Conservation (phyloP, 2,888 invertebrate genomes). For the Tanypteryx hageni region DNA sequence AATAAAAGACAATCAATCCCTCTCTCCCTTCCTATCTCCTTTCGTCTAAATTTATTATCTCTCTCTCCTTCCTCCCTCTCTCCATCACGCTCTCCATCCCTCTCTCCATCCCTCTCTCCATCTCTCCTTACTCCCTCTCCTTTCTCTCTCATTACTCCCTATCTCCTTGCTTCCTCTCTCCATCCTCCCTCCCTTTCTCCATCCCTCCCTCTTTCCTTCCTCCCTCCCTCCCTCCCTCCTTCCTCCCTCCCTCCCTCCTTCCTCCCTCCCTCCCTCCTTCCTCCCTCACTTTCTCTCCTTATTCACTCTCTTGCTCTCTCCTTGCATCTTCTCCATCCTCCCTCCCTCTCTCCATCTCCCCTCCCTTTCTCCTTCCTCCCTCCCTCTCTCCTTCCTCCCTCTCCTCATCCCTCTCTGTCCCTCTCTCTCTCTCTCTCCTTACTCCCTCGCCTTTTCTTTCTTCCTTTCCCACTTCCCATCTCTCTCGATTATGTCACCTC, state of each 20-base stretch:
- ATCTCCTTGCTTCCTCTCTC: neutral
- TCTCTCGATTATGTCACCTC: neutral
- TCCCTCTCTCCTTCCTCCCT: neutral
- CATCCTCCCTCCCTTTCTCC: neutral
- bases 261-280: neutral
- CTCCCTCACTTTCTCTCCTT: neutral
- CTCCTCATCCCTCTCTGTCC: neutral
- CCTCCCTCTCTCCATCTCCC: neutral
- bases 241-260: neutral
- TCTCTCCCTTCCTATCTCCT: no score
- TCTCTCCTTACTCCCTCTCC: neutral
- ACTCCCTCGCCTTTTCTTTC: neutral
- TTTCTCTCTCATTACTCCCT: no score
- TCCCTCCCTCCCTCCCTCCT: neutral
- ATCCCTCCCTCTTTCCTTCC: neutral
- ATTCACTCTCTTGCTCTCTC: neutral
- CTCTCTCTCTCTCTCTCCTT: neutral
- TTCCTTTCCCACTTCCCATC: neutral
- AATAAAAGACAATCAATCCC: no score
- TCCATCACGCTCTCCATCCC: neutral
- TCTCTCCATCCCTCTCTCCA: neutral
- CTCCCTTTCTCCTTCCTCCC: neutral
- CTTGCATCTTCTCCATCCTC: neutral
- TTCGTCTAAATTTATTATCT: no score
- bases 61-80: neutral